Evolutionary conservation across 2,113 vertebrate genomes (phyloP).

Genomic region (Scortum barcoo): DNA sequence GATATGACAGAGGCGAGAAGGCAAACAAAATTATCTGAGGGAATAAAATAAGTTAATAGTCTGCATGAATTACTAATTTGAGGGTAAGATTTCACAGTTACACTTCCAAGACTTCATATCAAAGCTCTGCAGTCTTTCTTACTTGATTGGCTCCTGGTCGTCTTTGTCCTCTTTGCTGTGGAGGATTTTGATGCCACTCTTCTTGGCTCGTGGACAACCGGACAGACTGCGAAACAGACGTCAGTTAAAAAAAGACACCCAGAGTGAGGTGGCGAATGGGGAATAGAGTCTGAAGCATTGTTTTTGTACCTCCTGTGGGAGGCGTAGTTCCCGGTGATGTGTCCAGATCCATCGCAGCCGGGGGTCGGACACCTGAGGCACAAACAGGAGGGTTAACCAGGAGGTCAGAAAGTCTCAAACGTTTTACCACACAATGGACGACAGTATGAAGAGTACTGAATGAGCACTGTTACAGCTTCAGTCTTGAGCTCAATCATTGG

Average conservation of each 20-base stretch:
- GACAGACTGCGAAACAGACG: slow-evolving; percentile 88
- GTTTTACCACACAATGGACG: no score
- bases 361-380: slow-evolving; percentile 94
- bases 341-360: slow-evolving; percentile 97
- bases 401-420: neutral
- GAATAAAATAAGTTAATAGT: neutral
- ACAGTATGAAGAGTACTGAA: neutral
- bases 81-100: neutral
- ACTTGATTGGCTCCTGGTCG: slow-evolving; percentile 99
- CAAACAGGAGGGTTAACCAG: neutral
- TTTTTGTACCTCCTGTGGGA: slow-evolving; percentile 96
- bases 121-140: slow-evolving; percentile 34
- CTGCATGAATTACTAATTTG: neutral
- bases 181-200: slow-evolving; percentile 95
- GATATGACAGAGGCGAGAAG: neutral
- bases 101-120: neutral
- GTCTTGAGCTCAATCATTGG: neutral
- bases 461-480: neutral
- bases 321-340: slow-evolving; percentile 99
- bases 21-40: neutral
- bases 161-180: slow-evolving; percentile 99
- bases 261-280: no score
- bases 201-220: slow-evolving; percentile 97
- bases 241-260: neutral
- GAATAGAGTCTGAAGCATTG: no score